Conservation (phyloP, 35 echinoderm and acorn worm genomes). For the Heliocidaris erythrogramma region DNA sequence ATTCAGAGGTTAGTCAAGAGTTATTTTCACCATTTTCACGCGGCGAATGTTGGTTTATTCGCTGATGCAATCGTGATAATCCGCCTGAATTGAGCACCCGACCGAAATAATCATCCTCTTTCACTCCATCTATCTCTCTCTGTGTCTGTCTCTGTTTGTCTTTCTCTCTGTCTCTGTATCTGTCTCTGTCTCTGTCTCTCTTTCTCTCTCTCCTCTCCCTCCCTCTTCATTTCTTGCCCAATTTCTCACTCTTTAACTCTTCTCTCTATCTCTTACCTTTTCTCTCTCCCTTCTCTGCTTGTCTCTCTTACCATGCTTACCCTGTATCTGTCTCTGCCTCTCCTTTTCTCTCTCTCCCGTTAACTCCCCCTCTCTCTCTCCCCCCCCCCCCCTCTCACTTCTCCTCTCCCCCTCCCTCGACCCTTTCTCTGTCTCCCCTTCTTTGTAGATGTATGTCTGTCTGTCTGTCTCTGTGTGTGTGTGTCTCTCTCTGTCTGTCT, state of each 20-base stretch:
- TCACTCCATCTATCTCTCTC: not conserved
- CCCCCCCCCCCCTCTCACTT: no score
- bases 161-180: not conserved
- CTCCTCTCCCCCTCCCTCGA: not conserved
- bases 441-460: no score
- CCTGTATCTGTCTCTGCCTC: not conserved
- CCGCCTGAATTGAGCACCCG: not conserved
- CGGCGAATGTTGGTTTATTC: not conserved
- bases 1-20: not conserved
- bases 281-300: not conserved
- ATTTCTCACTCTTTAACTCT: no score
- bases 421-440: not conserved
- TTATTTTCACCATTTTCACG: not conserved
- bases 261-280: not conserved
- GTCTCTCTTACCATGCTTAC: not conserved
- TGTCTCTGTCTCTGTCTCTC: conserved; percentile 28
- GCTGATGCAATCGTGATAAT: not conserved
- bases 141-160: not conserved
- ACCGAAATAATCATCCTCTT: not conserved
- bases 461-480: no score
- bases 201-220: conserved; percentile 11
- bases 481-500: not conserved
- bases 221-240: not conserved
- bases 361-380: not conserved
- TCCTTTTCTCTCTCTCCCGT: not conserved